Conservation (phyloP, 2,113 vertebrate species). For the Sclerurus mexicanus region DNA sequence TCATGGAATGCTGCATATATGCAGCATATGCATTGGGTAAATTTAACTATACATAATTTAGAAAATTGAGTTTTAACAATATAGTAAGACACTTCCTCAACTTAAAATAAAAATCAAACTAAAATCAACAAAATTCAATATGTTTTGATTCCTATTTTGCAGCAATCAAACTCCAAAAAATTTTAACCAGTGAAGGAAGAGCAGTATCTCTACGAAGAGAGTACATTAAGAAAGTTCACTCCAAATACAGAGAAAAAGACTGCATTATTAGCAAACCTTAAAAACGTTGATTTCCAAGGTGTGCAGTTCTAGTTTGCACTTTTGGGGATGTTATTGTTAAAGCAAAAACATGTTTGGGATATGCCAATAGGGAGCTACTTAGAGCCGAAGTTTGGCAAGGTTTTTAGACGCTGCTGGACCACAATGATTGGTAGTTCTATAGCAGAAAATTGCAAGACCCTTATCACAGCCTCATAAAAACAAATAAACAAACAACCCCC, state of each 20-base stretch:
- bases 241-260: not conserved
- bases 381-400: not conserved
- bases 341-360: not conserved
- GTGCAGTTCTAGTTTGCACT: not conserved
- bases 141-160: not conserved
- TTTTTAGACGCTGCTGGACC: not conserved
- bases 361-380: not conserved
- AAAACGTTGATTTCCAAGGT: not conserved
- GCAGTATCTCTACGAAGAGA: accelerated
- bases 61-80: not conserved
- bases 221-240: not conserved
- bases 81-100: not conserved
- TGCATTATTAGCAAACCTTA: not conserved
- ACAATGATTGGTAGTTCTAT: not conserved
- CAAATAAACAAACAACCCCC: not conserved
- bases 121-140: not conserved
- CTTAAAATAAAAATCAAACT: not conserved
- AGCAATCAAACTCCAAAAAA: not conserved
- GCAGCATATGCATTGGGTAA: not conserved
- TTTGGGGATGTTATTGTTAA: not conserved
- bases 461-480: not conserved
- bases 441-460: not conserved
- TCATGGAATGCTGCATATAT: not conserved
- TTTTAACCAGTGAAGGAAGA: not conserved
- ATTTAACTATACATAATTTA: not conserved